Conservation (phyloP, 2,888 invertebrate genomes). For the Cenopis cana region DNA sequence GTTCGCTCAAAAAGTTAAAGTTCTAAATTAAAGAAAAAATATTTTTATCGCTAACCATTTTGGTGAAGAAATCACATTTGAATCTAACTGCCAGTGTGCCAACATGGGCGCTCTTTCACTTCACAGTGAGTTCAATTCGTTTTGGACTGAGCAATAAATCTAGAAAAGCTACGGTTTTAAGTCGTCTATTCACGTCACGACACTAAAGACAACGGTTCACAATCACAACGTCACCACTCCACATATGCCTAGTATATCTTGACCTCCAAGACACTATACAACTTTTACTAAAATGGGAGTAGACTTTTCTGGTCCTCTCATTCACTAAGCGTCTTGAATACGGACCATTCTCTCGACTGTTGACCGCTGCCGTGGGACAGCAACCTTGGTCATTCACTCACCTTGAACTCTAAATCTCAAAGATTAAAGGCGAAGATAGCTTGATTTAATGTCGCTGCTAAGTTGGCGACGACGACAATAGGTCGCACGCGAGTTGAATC, state of each 20-base stretch:
- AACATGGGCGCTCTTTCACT: background rate
- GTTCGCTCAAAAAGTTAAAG: background rate
- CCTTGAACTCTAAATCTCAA: slow-evolving; percentile 48
- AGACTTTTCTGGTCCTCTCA: background rate
- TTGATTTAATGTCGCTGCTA: slow-evolving; percentile 43
- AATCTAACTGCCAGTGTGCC: background rate
- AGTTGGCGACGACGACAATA: slow-evolving; percentile 65
- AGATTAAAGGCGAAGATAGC: slow-evolving; percentile 51
- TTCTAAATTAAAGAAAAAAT: too few relatives aligned
- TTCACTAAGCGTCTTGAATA: background rate
- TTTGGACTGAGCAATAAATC: slow-evolving; percentile 5
- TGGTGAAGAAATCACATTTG: too few relatives aligned
- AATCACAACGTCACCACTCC: background rate
- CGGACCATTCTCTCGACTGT: slow-evolving; percentile 54
- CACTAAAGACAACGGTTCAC: background rate
- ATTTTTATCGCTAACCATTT: too few relatives aligned
- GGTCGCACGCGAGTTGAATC: slow-evolving; percentile 71
- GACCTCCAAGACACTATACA: background rate
- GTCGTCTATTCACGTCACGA: slow-evolving; percentile 19
- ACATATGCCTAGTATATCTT: background rate
- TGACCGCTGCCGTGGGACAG: slow-evolving; percentile 54
- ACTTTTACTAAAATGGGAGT: background rate
- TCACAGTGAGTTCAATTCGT: background rate
- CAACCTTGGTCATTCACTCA: slow-evolving; percentile 40
- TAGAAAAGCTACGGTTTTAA: slow-evolving; percentile 20